Percentiles rank a stretch among this genome's conserved stretches.
Conservation (phyloP, 1,140 invertebrate genomes). For the Lordiphosa stackelbergi region DNA sequence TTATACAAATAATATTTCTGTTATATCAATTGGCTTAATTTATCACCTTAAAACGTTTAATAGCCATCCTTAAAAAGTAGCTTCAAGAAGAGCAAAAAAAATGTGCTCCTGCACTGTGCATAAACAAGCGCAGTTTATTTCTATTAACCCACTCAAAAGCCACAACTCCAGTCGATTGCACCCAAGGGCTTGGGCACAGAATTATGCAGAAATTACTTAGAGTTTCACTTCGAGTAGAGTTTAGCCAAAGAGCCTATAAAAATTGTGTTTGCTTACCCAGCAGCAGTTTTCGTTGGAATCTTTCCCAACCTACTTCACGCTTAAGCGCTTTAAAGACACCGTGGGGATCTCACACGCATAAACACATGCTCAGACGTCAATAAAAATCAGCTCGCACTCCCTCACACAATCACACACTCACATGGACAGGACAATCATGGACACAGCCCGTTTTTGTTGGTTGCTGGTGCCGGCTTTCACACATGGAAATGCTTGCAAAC, state of each 20-base stretch:
- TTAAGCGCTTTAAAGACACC: slow-evolving; percentile 70
- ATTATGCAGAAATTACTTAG: slow-evolving; percentile 68
- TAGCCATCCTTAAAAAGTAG: too few relatives aligned
- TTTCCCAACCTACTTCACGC: slow-evolving; percentile 32
- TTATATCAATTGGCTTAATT: too few relatives aligned
- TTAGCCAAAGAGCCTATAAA: slow-evolving; percentile 37
- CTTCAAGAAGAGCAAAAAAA: too few relatives aligned
- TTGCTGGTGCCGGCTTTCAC: slow-evolving; percentile 53
- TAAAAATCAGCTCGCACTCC: slow-evolving; percentile 61
- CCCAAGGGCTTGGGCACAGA: slow-evolving; percentile 32
- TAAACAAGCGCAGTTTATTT: slow-evolving; percentile 37
- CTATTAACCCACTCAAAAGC: slow-evolving; percentile 41
- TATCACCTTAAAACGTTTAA: too few relatives aligned
- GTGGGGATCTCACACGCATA: slow-evolving; percentile 57
- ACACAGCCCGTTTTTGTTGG: slow-evolving; percentile 8
- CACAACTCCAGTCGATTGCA: slow-evolving; percentile 28
- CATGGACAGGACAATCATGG: slow-evolving; percentile 11
- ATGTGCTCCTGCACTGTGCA: not conserved
- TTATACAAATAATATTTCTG: too few relatives aligned
- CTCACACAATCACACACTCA: slow-evolving; percentile 14
- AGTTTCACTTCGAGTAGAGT: slow-evolving; percentile 51
- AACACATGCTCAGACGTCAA: slow-evolving; percentile 72
- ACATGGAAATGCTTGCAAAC: slow-evolving; percentile 73
- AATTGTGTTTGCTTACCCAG: slow-evolving; percentile 17
- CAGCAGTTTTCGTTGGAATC: slow-evolving; percentile 35